A percentile compares a stretch with the other conserved stretches of the same genome.
These are phyloP conservation scores for Ceraclea dissimilis DNA, from an alignment of 2,888 invertebrate genomes.

Conservation along the genomic window DNA sequence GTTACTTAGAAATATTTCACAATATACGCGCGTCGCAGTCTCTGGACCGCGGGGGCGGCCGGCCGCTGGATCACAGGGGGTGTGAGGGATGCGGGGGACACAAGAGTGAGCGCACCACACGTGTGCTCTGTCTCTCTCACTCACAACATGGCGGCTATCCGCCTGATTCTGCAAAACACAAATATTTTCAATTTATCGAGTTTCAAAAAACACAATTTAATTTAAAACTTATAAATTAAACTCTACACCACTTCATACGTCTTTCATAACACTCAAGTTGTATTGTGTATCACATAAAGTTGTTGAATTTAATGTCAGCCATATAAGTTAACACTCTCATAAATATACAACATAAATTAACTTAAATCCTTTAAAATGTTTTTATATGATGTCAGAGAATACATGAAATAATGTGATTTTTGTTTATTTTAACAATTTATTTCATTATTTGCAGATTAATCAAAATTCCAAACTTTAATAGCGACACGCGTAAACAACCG, in stretches of 20 bases:
- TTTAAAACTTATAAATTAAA: neutral
- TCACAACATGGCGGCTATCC: constrained; percentile 26
- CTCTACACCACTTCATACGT: neutral
- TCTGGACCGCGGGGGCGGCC: constrained; percentile 39
- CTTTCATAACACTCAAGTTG: neutral
- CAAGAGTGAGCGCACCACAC: constrained; percentile 30
- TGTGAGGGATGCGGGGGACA: constrained; percentile 39
- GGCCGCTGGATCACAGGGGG: constrained; percentile 35
- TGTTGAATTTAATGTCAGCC: too few species aligned
- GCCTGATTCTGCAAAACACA: constrained; percentile 24
- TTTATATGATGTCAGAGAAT: too few species aligned
- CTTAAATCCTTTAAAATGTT: too few species aligned
- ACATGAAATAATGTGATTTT: too few species aligned
- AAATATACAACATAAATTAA: too few species aligned
- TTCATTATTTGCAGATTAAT: neutral
- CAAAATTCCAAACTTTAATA: too few species aligned
- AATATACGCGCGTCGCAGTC: constrained; percentile 17
- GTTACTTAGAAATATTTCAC: constrained; percentile 8
- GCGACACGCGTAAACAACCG: constrained; percentile 17
- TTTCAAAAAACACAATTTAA: neutral
- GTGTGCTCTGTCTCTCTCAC: constrained; percentile 25
- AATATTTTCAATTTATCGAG: constrained; percentile 6
- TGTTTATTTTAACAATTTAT: too few species aligned
- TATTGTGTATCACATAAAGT: too few species aligned
- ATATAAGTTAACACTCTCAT: too few species aligned